Evolutionary conservation across 2,888 invertebrate genomes (phyloP), one percentile per base, ranked within the genome.

Genomic region (Lasius platythorax): DNA sequence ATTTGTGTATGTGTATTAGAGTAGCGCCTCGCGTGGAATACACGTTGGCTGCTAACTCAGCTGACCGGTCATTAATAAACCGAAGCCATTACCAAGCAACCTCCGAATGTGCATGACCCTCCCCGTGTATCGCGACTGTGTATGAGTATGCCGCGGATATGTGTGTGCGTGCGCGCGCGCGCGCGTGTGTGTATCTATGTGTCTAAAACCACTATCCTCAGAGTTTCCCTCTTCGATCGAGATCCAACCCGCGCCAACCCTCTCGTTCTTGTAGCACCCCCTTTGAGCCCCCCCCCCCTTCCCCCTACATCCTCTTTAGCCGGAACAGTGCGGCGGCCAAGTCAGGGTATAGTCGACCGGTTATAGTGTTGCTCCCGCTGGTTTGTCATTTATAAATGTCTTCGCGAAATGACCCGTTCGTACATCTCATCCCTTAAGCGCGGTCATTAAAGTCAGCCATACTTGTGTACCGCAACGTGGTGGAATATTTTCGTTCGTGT

Each of bases 61-160:
- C 94, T 94, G 94, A 94, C 94, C 94, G 93, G 94, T 94, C 94
- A 94, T 95, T 94, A 94, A 95, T 95, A 94, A 95, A 94, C 93
- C 92, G 92, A 90, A 94, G 93, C 94, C 94, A 94, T 94, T 94
- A 94, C 93, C 92, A 91, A 90, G 92, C 93, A 90, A 86, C 91
- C 91, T 89, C 90, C 91, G 89, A 92, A 91, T 91, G 91, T 91
- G 90, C 87, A 87, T 78, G 90, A 84, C 82, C 82, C 84, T 78
- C 84, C n/a, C n/a, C 84, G 82, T 87, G 83, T 85, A 85, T 78
- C 74, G 67, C 79, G 81, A 86, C 86, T 84, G 82, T 89, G 90
- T 87, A 81, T 83, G 75, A 75, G 87, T 73, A 40, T n/a, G 40
- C 28, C 61, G 58, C n/a, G n/a, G 18, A 67, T 28, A 37, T 37